Percentiles rank a stretch among this genome's conserved stretches.
phyloP scores from a whole-genome alignment of 1,140 invertebrate species.

The Zaprionus vittiger region DNA sequence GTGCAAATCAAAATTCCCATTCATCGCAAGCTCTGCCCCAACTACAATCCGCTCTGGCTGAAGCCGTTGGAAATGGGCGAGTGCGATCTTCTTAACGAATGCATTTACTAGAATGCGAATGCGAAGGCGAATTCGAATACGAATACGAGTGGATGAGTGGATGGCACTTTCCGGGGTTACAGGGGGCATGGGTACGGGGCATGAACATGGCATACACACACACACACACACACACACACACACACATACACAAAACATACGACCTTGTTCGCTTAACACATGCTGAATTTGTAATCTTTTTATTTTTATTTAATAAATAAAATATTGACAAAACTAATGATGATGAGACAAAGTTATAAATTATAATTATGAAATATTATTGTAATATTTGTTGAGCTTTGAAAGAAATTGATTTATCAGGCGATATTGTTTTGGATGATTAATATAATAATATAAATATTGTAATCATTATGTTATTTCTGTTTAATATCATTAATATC shows the following conservation, averaged over 20 bases:
- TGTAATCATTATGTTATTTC: neutral
- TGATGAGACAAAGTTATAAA: no score
- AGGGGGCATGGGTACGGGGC: slow-evolving; percentile 27
- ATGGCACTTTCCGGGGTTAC: slow-evolving; percentile 14
- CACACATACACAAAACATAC: neutral
- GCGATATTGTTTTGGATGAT: no score
- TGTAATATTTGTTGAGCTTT: neutral
- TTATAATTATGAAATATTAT: no score
- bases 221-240: slow-evolving; percentile 18
- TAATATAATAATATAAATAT: no score
- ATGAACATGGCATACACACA: slow-evolving; percentile 38
- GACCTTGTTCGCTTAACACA: slow-evolving; percentile 1
- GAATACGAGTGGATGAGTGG: slow-evolving; percentile 11
- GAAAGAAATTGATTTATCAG: neutral
- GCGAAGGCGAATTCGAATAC: neutral
- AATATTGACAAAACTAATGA: no score
- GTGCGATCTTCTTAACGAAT: slow-evolving; percentile 83
- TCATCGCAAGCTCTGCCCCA: slow-evolving; percentile 80
- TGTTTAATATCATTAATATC: neutral
- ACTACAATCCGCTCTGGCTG: slow-evolving; percentile 83
- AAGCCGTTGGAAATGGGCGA: slow-evolving; percentile 81
- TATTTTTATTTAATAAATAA: no score
- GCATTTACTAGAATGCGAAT: slow-evolving; percentile 74
- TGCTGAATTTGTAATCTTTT: neutral
- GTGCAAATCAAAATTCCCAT: slow-evolving; percentile 82